Conservation (phyloP, 2,888 invertebrate species). For the Stramonita haemastoma region DNA sequence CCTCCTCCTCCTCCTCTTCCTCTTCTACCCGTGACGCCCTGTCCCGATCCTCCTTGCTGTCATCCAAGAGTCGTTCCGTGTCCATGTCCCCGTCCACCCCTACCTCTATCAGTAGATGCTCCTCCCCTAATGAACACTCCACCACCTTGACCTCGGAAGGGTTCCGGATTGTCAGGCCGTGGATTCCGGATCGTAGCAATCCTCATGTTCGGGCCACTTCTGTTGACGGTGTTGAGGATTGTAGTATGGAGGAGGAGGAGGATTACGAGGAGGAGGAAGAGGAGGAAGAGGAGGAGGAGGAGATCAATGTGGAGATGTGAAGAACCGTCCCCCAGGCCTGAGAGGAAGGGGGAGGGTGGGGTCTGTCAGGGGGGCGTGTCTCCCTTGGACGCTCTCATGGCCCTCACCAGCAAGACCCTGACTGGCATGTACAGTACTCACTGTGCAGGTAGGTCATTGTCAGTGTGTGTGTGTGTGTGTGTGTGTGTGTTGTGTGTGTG, state of each 20-base stretch:
- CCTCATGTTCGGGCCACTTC: conserved; percentile 65
- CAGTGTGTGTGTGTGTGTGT: too few relatives aligned
- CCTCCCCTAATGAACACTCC: not conserved
- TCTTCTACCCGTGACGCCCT: not conserved
- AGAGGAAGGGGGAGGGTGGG: not conserved
- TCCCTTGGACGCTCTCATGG: conserved; percentile 95
- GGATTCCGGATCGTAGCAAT: conserved; percentile 61
- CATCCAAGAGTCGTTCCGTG: not conserved
- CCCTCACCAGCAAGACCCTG: conserved; percentile 98
- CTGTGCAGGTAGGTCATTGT: conserved; percentile 61
- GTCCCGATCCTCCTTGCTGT: not conserved
- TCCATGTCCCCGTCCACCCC: conserved; percentile 16
- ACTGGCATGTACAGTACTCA: conserved; percentile 85
- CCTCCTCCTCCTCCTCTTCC: too few relatives aligned
- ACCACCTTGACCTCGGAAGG: conserved; percentile 36
- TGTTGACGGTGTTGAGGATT: conserved; percentile 66
- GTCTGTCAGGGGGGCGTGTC: conserved; percentile 79
- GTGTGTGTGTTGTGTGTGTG: not conserved
- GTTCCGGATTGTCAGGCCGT: conserved; percentile 65
- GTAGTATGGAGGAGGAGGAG: conserved; percentile 63
- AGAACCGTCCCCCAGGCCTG: conserved; percentile 36
- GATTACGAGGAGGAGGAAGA: conserved; percentile 55
- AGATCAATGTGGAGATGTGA: conserved; percentile 47
- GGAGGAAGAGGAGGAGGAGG: conserved; percentile 40
- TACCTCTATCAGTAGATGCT: not conserved